Conservation (phyloP, 2,113 vertebrate genomes). For the Craseonycteris thonglongyai region DNA sequence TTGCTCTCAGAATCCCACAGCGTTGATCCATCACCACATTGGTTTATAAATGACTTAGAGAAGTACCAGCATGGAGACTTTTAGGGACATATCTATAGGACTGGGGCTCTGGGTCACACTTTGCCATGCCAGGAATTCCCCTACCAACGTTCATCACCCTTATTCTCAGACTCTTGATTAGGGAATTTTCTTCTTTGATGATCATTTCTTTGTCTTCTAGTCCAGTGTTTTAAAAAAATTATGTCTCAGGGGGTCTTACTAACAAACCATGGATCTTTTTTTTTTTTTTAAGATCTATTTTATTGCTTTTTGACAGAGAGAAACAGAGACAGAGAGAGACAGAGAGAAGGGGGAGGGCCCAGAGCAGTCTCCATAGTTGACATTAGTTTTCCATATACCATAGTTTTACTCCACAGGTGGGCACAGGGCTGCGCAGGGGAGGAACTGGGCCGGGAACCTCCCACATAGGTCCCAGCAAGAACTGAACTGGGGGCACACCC, state of each 20-base stretch:
- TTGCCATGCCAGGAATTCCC: neutral
- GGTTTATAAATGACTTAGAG: neutral
- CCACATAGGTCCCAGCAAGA: too few relatives aligned
- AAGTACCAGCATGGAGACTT: neutral
- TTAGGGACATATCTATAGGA: neutral
- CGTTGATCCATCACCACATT: too few relatives aligned
- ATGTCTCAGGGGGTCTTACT: neutral
- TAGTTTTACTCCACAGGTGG: too few relatives aligned
- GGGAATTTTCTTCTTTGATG: slow-evolving; percentile 27
- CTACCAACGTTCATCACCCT: neutral
- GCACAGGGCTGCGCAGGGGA: too few relatives aligned
- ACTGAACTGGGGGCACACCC: too few relatives aligned
- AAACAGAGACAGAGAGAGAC: too few relatives aligned
- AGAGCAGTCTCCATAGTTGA: too few relatives aligned
- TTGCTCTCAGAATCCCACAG: neutral
- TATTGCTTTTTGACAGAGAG: too few relatives aligned
- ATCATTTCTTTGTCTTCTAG: slow-evolving; percentile 24
- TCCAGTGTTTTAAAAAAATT: neutral
- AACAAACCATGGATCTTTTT: neutral
- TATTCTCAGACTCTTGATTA: neutral
- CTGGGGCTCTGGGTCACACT: neutral
- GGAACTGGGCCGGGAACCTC: too few relatives aligned
- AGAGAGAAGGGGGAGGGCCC: too few relatives aligned
- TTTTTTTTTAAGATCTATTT: too few relatives aligned
- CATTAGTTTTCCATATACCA: too few relatives aligned